Evolutionary conservation across 2,888 invertebrate genomes (phyloP).

Genomic region (Tenthredo notha): DNA sequence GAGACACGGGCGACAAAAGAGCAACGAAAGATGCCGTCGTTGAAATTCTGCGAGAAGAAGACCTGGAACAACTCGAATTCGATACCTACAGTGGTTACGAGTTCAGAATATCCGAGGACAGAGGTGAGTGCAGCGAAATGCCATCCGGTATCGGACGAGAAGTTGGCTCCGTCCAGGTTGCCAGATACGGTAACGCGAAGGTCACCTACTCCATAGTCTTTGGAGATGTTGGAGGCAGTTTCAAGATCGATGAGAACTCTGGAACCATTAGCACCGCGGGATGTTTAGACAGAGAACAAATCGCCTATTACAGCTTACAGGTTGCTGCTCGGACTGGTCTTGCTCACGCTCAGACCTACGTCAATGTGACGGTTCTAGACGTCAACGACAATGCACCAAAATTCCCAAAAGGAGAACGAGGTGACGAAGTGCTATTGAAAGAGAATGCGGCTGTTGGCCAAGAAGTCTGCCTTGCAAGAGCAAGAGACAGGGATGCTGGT

Average conservation of each 20-base stretch:
- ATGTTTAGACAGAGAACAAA: conserved; percentile 91
- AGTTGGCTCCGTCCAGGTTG: conserved; percentile 88
- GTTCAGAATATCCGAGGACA: conserved; percentile 92
- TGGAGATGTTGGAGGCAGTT: conserved; percentile 89
- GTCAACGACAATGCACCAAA: conserved; percentile 95
- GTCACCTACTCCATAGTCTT: conserved; percentile 88
- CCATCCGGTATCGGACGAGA: conserved; percentile 81
- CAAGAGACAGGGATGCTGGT: conserved; percentile 92
- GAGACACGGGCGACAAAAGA: conserved; percentile 88
- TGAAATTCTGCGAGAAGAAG: conserved; percentile 88
- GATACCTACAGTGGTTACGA: conserved; percentile 88
- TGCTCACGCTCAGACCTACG: conserved; percentile 88
- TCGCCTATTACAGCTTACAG: conserved; percentile 87
- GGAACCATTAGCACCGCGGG: conserved; percentile 90
- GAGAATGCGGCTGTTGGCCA: conserved; percentile 97
- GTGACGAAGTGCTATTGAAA: conserved; percentile 87
- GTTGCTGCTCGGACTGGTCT: conserved; percentile 90
- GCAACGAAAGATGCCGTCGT: conserved; percentile 88
- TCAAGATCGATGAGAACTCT: conserved; percentile 88
- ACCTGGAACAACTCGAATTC: conserved; percentile 87
- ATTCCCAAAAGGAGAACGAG: conserved; percentile 86
- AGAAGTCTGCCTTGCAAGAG: conserved; percentile 93
- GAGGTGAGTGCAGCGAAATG: conserved; percentile 82
- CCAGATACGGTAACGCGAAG: conserved; percentile 66
- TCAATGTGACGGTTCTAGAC: conserved; percentile 91